A percentile compares a stretch with the other conserved stretches of the same genome.
Conservation (phyloP, 2,797 vertebrate genomes). For the Petrocephalus schoutedeni region DNA sequence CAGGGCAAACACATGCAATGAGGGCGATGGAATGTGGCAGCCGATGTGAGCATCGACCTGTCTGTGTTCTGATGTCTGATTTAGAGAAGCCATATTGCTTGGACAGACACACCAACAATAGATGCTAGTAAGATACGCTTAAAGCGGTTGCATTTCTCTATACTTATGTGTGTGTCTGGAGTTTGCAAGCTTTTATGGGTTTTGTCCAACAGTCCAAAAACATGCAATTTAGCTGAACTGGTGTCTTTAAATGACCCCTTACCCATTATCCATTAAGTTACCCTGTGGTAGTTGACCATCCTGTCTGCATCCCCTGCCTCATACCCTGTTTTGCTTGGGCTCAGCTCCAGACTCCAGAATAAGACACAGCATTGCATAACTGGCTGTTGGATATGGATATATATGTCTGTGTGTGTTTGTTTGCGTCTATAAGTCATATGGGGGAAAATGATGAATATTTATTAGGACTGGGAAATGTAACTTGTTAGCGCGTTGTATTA, state of each 20-base stretch:
- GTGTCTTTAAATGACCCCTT: neutral
- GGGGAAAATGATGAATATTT: neutral
- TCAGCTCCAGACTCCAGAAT: neutral
- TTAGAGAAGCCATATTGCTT: slow-evolving; percentile 44
- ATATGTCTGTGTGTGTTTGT: neutral
- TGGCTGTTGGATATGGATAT: neutral
- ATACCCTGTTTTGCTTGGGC: neutral
- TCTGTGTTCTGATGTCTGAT: slow-evolving; percentile 36
- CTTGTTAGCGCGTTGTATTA: neutral
- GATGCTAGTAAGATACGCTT: neutral
- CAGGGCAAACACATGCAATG: slow-evolving; percentile 41
- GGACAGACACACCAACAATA: neutral
- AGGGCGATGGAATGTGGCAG: slow-evolving; percentile 25
- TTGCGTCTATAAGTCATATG: neutral
- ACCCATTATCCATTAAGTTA: neutral
- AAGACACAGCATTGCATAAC: neutral
- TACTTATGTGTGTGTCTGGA: neutral
- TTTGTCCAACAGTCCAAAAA: neutral
- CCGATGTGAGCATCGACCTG: neutral
- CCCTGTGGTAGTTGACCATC: neutral
- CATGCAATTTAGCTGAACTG: neutral
- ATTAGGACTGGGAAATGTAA: neutral
- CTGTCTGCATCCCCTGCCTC: neutral
- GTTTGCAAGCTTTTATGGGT: neutral
- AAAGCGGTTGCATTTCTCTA: neutral